Evolutionary conservation across 2,888 invertebrate genomes (phyloP), one percentile per base, ranked within the genome.

Genomic region (Drosophila rubida): DNA sequence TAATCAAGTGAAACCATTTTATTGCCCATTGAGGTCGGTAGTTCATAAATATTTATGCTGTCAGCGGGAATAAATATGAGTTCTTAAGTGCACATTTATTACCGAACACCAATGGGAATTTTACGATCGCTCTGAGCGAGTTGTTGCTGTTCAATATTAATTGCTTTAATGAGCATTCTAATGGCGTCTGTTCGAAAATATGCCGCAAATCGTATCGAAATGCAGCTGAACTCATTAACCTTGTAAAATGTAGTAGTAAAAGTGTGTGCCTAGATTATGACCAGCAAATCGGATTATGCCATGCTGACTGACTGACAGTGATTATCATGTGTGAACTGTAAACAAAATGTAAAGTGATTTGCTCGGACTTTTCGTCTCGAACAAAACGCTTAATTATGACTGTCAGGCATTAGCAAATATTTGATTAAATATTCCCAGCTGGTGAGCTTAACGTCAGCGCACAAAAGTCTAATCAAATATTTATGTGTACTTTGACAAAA

Each of bases 1-100:
- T 81, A 72, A 73, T 79, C 71, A 79, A 78, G 51, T 53, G 37
- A 16, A 48, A 45, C 55, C 66, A 65, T 70, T 73, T 69, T 71
- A 75, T 80, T 68, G 51, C 45, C 57, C 44, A 49, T 49, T 44
- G 44, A 46, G 50, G 50, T 53, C 66, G 58, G 41, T 72, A 54
- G 39, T 60, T 66, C 69, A 68, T 64, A 75, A 71, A 76, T 71
- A 67, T 68, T 66, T 66, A 71, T 74, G 70, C 70, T 79, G 83
- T 79, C 77, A 80, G 59, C 67, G 62, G 25, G 55, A 46, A 72
- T 65, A 74, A 74, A 74, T 62, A 62, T 48, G 39, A 51, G 30
- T 39, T 35, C 61, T 59, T 67, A 82, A 79, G 77, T 71, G 86
- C 66, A 66, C 68, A 77, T 69, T 82, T 83, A 81, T 81, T 66